Percentiles rank a stretch among this genome's conserved stretches.
Evolutionary conservation across 2,888 invertebrate genomes (phyloP).

Genomic region (Trisateles emortualis): DNA sequence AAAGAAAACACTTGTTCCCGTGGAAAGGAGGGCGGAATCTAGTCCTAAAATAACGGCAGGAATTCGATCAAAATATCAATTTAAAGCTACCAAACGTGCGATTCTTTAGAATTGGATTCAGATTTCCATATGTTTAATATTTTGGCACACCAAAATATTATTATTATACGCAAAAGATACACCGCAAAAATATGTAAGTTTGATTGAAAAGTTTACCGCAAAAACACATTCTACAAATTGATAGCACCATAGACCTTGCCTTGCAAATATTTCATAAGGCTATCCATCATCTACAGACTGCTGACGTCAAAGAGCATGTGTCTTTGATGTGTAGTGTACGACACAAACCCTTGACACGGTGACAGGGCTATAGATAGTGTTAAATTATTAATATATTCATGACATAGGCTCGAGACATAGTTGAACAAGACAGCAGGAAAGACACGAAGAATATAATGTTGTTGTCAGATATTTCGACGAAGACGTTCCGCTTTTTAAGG

Average conservation of each 20-base stretch:
- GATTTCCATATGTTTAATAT: too few relatives aligned
- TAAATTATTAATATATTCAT: conserved; percentile 72
- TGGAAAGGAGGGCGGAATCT: too few relatives aligned
- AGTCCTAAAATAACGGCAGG: too few relatives aligned
- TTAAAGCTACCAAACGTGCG: too few relatives aligned
- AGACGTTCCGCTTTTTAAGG: conserved; percentile 16
- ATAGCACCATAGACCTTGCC: background rate
- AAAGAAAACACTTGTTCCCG: too few relatives aligned
- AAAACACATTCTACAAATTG: background rate
- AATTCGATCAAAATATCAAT: too few relatives aligned
- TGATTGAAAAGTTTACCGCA: too few relatives aligned
- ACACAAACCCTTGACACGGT: conserved; percentile 51
- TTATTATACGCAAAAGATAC: too few relatives aligned
- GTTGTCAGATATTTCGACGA: conserved; percentile 21
- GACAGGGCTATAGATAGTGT: conserved; percentile 25
- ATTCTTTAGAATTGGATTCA: too few relatives aligned
- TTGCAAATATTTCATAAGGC: background rate
- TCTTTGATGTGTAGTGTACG: conserved; percentile 46
- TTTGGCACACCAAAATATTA: too few relatives aligned
- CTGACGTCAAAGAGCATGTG: conserved; percentile 24
- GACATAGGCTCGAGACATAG: conserved; percentile 45
- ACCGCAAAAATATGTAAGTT: too few relatives aligned
- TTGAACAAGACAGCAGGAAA: conserved; percentile 33
- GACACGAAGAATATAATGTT: conserved; percentile 38
- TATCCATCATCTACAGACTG: background rate